phyloP scores from a whole-genome alignment of 1,140 invertebrate genomes.

The Cyclargus thomasi region DNA sequence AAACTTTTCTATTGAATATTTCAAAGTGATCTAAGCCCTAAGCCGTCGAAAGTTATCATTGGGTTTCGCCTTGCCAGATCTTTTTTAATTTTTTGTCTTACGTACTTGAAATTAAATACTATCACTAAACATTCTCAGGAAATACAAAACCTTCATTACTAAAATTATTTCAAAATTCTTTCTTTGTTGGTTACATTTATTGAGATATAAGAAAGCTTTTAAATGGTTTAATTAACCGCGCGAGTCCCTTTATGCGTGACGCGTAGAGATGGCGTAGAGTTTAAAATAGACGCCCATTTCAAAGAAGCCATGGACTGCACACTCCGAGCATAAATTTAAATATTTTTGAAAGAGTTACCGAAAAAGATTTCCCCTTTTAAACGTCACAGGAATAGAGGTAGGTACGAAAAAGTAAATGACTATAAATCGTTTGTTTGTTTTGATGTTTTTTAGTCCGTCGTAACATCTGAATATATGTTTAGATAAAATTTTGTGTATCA shows the following conservation, averaged over 20 bases:
- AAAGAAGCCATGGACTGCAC: background rate
- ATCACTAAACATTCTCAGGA: background rate
- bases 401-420: background rate
- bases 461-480: no score
- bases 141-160: no score
- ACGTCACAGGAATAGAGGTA: background rate
- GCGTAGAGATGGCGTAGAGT: background rate
- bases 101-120: no score
- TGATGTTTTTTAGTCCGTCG: no score
- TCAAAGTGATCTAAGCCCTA: background rate
- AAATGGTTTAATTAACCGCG: background rate
- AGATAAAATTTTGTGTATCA: no score
- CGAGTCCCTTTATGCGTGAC: background rate
- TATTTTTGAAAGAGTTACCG: background rate
- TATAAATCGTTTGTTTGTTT: no score
- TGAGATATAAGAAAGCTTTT: background rate
- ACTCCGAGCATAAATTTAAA: background rate
- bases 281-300: background rate
- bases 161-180: background rate
- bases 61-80: no score
- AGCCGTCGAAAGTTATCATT: background rate
- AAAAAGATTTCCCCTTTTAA: background rate
- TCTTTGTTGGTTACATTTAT: background rate
- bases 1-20: background rate
- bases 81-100: no score